phyloP scores from a whole-genome alignment of 2,113 vertebrate genomes.

The Tachysurus fulvidraco region DNA sequence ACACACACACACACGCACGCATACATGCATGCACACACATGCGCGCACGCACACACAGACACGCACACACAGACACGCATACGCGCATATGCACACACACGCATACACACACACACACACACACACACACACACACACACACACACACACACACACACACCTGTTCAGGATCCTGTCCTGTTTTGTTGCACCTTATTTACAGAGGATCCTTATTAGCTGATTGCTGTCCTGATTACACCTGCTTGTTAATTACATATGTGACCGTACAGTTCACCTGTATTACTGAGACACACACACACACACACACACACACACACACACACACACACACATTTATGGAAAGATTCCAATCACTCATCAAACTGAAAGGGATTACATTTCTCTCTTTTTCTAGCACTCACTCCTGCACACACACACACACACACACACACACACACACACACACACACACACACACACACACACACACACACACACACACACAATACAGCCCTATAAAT shows the following conservation, averaged over 20 bases:
- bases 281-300: not conserved
- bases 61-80: no score
- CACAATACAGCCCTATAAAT: not conserved
- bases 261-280: slow-evolving; percentile 9
- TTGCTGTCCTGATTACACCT: slow-evolving; percentile 21
- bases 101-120: not conserved
- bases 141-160: not conserved
- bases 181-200: slow-evolving; percentile 6
- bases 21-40: no score
- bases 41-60: not conserved
- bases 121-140: not conserved
- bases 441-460: not conserved
- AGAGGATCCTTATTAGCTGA: slow-evolving; percentile 22
- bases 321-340: slow-evolving; percentile 12
- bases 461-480: slow-evolving; percentile 5
- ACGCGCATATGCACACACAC: no score
- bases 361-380: slow-evolving; percentile 21
- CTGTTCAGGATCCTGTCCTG: not conserved
- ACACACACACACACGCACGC: no score
- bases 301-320: slow-evolving; percentile 22
- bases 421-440: not conserved
- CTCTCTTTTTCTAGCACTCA: not conserved
- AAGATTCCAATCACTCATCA: slow-evolving; percentile 37
- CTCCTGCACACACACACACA: not conserved
- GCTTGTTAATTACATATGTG: slow-evolving; percentile 9